Evolutionary conservation across 2,888 invertebrate genomes (phyloP).

Genomic region (Dexiosoma caninum): DNA sequence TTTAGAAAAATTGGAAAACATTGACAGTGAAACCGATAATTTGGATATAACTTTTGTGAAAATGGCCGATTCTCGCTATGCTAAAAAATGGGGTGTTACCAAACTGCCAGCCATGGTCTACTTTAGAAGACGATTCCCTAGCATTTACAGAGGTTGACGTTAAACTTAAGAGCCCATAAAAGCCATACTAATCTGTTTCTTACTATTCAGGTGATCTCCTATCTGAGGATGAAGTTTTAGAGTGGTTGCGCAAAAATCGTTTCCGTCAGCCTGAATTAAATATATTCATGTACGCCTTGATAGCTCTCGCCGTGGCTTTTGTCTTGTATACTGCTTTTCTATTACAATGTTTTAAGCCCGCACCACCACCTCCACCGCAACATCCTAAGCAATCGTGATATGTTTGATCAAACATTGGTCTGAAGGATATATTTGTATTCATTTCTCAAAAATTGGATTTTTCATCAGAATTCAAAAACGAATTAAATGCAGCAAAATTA

Average conservation of each 20-base stretch:
- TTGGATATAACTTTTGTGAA: slow-evolving; percentile 96
- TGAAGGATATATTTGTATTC: slow-evolving; percentile 10
- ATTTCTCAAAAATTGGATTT: slow-evolving; percentile 23
- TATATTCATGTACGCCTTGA: slow-evolving; percentile 94
- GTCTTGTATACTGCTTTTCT: slow-evolving; percentile 93
- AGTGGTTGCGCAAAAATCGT: slow-evolving; percentile 95
- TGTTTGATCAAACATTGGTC: slow-evolving; percentile 59
- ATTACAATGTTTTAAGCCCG: slow-evolving; percentile 91
- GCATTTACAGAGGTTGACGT: slow-evolving; percentile 89
- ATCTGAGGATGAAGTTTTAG: slow-evolving; percentile 90
- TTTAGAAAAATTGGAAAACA: slow-evolving; percentile 91
- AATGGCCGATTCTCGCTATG: slow-evolving; percentile 94
- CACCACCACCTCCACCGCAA: slow-evolving; percentile 81
- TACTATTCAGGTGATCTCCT: slow-evolving; percentile 84
- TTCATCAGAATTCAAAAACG: slow-evolving; percentile 18
- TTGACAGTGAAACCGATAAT: slow-evolving; percentile 96
- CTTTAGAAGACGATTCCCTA: slow-evolving; percentile 93
- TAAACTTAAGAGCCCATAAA: background rate
- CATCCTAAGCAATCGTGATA: slow-evolving; percentile 78
- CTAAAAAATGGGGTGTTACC: slow-evolving; percentile 95
- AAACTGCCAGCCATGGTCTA: slow-evolving; percentile 94
- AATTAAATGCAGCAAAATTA: background rate
- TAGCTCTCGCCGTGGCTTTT: slow-evolving; percentile 91
- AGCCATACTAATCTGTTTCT: background rate
- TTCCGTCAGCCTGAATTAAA: slow-evolving; percentile 95